Percentiles rank a stretch among this genome's conserved stretches.
Evolutionary conservation across 2,888 invertebrate genomes (phyloP).

Genomic region (Drosophila neotestacea): DNA sequence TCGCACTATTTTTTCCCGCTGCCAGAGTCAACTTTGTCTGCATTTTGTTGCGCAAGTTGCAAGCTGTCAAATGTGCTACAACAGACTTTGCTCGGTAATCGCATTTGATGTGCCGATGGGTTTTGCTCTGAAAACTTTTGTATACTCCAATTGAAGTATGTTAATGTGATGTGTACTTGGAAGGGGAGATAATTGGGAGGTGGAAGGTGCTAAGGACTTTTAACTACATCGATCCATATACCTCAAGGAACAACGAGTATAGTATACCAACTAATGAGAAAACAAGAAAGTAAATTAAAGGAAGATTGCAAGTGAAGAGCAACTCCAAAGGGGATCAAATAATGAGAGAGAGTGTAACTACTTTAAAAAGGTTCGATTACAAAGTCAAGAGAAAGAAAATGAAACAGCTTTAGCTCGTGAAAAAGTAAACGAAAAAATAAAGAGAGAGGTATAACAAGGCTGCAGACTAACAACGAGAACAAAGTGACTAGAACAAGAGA

Average conservation of each 20-base stretch:
- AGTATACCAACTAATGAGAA: conserved; percentile 1
- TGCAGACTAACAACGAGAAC: too few relatives aligned
- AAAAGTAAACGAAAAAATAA: too few relatives aligned
- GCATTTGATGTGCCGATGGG: conserved; percentile 38
- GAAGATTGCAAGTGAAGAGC: neutral
- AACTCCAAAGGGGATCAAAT: neutral
- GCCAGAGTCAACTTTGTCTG: conserved; percentile 45
- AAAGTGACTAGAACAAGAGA: too few relatives aligned
- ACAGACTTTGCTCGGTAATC: conserved; percentile 36
- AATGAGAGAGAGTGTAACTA: neutral
- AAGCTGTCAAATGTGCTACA: conserved; percentile 53
- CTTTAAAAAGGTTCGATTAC: neutral
- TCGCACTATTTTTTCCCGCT: conserved; percentile 28
- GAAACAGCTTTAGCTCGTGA: too few relatives aligned
- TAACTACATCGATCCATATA: conserved; percentile 3
- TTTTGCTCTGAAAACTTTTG: conserved; percentile 15
- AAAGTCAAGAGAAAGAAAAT: too few relatives aligned
- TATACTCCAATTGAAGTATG: conserved; percentile 18
- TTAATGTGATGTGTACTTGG: conserved; percentile 27
- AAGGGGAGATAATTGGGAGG: too few relatives aligned
- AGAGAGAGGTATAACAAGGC: too few relatives aligned
- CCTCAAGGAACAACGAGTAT: neutral
- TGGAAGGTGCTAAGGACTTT: neutral
- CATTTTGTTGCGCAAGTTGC: conserved; percentile 53
- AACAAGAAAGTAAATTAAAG: neutral